Evolutionary conservation across 2,888 invertebrate species (phyloP), one percentile per base, ranked within the genome.

Genomic region (Tetranychus piercei): DNA sequence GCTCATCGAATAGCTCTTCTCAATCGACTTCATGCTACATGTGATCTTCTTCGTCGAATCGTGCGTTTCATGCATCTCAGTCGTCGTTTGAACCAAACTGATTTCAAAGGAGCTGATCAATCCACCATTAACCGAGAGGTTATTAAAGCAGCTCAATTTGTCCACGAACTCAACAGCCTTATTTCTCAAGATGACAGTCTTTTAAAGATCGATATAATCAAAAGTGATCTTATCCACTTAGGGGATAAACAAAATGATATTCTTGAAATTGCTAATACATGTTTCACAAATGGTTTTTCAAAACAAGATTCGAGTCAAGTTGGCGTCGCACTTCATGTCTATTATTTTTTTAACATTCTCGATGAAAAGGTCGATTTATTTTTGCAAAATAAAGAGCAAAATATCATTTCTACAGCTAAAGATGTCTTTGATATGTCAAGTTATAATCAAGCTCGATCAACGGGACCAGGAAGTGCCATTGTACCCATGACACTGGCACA

Each of bases 251-350:
- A 73, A 34, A 34, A 55, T 15, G 43, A 73, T 55, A 22, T 73
- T 22, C 55, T 64, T 23, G 23, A 73, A 23, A 64, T 64, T 6
- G 22, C 73, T 6, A 65, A 75, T 9, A 20, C 65, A 20, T 43
- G 75, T 45, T 23, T 76, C n/a, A 22, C n/a, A 9, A 70, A 43
- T 23, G 73, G 74, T 15, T 15, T 76, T 1, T 11, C 43, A 44
- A 65, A 70, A 64, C 78, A 81, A 82, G 83, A 83, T 75, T 82
- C 82, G 77, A 81, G 81, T 11, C 81, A 86, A 83, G 85, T 87
- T 70, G 85, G 84, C 64, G 86, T 85, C n/a, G 86, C 87, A 1
- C 82, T 88, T n/a, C 87, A 87, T 80, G 87, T 88, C 15, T 87
- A 87, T 79, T 84, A 86, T 79, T 87, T 87, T 81, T 81, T 88